Conservation (phyloP, 2,113 vertebrate genomes). For the Merops nubicus region DNA sequence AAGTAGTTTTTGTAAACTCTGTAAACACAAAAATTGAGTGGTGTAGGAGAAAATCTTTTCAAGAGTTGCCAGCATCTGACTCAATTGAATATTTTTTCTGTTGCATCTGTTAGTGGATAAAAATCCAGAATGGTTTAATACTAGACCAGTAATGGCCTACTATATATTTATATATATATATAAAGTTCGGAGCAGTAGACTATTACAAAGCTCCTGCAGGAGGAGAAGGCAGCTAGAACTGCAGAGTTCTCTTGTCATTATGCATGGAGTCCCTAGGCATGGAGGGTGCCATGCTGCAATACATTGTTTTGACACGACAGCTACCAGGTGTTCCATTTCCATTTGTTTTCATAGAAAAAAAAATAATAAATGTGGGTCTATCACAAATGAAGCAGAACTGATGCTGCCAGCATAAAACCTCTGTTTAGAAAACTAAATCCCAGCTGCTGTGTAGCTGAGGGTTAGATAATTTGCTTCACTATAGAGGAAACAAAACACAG, state of each 20-base stretch:
- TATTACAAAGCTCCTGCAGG: neutral
- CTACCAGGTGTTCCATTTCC: conserved; percentile 54
- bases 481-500: neutral
- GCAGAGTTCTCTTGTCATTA: neutral
- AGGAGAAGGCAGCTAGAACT: neutral
- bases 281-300: conserved; percentile 12
- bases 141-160: neutral
- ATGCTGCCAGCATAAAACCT: conserved; percentile 50
- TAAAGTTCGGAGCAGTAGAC: neutral
- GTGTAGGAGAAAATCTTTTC: neutral
- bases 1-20: neutral
- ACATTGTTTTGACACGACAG: conserved; percentile 46
- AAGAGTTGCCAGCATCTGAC: neutral
- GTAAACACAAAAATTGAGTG: neutral
- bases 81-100: neutral
- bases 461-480: conserved; percentile 1
- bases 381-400: conserved; percentile 72
- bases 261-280: conserved; percentile 21
- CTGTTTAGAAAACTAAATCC: conserved; percentile 61
- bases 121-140: neutral
- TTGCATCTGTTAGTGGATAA: neutral
- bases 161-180: neutral
- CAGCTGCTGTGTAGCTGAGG: conserved; percentile 37
- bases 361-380: neutral
- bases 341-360: conserved; percentile 39